A percentile compares a stretch with the other conserved stretches of the same genome.
Conservation (phyloP, 2,113 vertebrate species). For the Ramphastos sulfuratus region DNA sequence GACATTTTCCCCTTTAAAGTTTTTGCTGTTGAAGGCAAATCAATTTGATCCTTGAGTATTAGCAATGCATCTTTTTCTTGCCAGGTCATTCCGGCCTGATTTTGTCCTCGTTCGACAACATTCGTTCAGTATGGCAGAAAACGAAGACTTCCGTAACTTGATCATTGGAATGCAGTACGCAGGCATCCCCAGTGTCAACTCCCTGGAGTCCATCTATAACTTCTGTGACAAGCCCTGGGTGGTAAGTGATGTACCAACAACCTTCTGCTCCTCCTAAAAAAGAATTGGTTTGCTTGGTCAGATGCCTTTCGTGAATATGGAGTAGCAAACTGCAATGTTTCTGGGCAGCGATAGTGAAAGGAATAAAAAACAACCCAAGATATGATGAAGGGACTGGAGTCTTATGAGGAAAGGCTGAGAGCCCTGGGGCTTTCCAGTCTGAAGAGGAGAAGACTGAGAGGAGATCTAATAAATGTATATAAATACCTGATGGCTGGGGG, state of each 20-base stretch:
- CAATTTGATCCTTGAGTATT: not conserved
- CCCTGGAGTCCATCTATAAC: conserved; percentile 94
- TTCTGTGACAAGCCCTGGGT: conserved; percentile 99
- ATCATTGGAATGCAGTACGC: conserved; percentile 96
- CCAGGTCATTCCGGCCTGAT: conserved; percentile 93
- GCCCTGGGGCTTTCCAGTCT: too few species aligned
- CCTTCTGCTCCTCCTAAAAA: not conserved
- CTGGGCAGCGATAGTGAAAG: not conserved
- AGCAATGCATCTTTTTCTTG: not conserved
- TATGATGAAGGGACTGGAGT: not conserved
- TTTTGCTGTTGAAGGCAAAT: not conserved
- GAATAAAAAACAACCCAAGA: not conserved
- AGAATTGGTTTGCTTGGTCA: not conserved
- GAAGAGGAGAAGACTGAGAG: too few species aligned
- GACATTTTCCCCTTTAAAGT: not conserved
- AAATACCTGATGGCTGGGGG: too few species aligned
- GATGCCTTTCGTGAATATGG: not conserved
- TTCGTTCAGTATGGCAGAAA: conserved; percentile 95
- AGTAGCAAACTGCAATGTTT: not conserved
- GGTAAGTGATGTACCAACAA: conserved; percentile 75
- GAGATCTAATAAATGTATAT: too few species aligned
- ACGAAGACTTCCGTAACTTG: conserved; percentile 94
- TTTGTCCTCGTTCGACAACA: conserved; percentile 96
- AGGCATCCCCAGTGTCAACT: conserved; percentile 91
- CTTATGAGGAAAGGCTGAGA: too few species aligned